These are phyloP conservation scores for Callopanchax toddi DNA, from an alignment of 2,113 vertebrate genomes.

Conservation along the genomic window DNA sequence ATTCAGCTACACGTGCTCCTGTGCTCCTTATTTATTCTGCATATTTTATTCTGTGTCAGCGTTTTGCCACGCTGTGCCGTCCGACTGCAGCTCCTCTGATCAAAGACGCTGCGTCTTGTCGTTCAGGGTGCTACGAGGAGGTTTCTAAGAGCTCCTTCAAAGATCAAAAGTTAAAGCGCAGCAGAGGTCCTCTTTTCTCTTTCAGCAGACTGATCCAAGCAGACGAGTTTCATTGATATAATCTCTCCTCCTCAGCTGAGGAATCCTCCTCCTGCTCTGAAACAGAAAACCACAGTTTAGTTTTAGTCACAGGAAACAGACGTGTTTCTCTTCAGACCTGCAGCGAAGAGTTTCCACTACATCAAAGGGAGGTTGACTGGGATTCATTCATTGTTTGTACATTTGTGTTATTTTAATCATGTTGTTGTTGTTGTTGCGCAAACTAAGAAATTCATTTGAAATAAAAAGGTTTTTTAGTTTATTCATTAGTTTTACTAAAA, in stretches of 20 bases:
- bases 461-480: no score
- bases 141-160: constrained; percentile 31
- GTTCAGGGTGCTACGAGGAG: constrained; percentile 30
- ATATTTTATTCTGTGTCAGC: constrained; percentile 9
- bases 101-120: constrained; percentile 41
- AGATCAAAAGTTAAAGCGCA: constrained; percentile 49
- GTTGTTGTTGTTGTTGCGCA: no score
- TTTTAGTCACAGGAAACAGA: constrained; percentile 1
- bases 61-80: constrained; percentile 28
- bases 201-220: constrained; percentile 53
- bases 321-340: no score
- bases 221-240: constrained; percentile 42
- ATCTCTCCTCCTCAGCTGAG: constrained; percentile 29
- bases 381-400: no score
- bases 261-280: constrained; percentile 19
- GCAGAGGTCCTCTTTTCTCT: constrained; percentile 48
- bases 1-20: no score
- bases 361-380: no score
- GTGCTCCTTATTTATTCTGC: constrained; percentile 15
- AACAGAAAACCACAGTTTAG: neutral
- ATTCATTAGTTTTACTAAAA: no score
- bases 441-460: no score
- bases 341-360: no score
- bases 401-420: no score
- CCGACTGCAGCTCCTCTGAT: constrained; percentile 40